phyloP scores from a whole-genome alignment of 2,888 invertebrate species.

The Exephanes ischioxanthus region DNA sequence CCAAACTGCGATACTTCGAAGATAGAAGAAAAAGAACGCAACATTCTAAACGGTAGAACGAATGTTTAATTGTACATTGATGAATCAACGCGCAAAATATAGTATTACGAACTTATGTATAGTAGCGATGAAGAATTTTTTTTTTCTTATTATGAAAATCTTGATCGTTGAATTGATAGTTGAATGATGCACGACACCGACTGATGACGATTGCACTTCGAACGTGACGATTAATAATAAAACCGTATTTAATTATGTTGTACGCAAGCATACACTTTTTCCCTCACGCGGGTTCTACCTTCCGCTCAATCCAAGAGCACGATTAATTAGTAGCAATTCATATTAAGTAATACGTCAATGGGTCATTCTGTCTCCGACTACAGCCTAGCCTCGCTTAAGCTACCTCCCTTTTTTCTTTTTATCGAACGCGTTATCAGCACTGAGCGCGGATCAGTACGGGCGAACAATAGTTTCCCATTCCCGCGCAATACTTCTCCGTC shows the following conservation, averaged over 20 bases:
- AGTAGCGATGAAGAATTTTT: slow-evolving; percentile 60
- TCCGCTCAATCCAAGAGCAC: too few relatives aligned
- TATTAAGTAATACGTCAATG: too few relatives aligned
- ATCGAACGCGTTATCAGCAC: too few relatives aligned
- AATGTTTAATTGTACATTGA: slow-evolving; percentile 17
- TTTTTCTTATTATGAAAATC: slow-evolving; percentile 73
- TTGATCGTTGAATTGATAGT: slow-evolving; percentile 71
- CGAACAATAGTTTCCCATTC: too few relatives aligned
- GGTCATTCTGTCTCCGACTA: too few relatives aligned
- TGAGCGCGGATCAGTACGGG: too few relatives aligned
- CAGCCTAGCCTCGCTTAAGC: too few relatives aligned
- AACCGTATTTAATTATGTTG: slow-evolving; percentile 64
- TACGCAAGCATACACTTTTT: neutral
- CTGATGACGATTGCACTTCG: slow-evolving; percentile 78
- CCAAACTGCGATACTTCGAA: neutral
- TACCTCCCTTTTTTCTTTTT: too few relatives aligned
- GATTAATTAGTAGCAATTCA: too few relatives aligned
- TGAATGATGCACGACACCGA: slow-evolving; percentile 74
- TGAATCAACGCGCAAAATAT: slow-evolving; percentile 19
- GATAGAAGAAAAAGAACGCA: neutral
- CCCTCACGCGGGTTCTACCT: too few relatives aligned
- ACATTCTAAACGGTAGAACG: slow-evolving; percentile 1
- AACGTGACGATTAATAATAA: slow-evolving; percentile 72
- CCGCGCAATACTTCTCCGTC: too few relatives aligned
- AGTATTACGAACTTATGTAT: slow-evolving; percentile 64